Evolutionary conservation across 2,113 vertebrate species (phyloP).

Genomic region (Carassius gibelio): DNA sequence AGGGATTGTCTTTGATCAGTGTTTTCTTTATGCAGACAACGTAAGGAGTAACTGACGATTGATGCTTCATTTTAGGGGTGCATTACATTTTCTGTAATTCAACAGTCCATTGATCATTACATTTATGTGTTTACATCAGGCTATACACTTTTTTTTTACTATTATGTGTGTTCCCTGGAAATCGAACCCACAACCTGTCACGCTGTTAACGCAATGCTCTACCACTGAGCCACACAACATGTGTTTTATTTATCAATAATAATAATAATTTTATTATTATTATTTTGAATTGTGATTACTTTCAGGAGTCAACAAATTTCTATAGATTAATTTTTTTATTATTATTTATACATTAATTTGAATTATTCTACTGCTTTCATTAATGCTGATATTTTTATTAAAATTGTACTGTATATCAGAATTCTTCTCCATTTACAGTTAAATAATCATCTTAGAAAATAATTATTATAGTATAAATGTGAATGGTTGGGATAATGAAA

Average conservation of each 20-base stretch:
- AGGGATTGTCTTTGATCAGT: slow-evolving; percentile 17
- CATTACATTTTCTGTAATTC: neutral
- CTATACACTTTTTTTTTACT: too few relatives aligned
- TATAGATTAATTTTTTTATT: neutral
- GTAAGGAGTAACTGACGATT: neutral
- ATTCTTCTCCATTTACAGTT: neutral
- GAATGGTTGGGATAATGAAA: neutral
- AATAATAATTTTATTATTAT: too few relatives aligned
- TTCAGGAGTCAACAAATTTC: neutral
- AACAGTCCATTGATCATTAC: neutral
- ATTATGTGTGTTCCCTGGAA: too few relatives aligned
- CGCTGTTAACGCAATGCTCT: too few relatives aligned
- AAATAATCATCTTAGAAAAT: neutral
- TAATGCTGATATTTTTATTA: neutral
- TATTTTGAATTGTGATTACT: too few relatives aligned
- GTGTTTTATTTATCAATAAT: too few relatives aligned
- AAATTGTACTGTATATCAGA: neutral
- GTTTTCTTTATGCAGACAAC: slow-evolving; percentile 9
- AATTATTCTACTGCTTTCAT: neutral
- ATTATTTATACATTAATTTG: neutral
- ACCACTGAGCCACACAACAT: too few relatives aligned
- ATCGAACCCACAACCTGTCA: too few relatives aligned
- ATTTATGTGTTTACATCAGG: too few relatives aligned
- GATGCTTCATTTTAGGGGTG: neutral
- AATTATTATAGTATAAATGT: neutral